phyloP scores from a whole-genome alignment of 1,140 invertebrate genomes.

The Aphelinus atriplicis region DNA sequence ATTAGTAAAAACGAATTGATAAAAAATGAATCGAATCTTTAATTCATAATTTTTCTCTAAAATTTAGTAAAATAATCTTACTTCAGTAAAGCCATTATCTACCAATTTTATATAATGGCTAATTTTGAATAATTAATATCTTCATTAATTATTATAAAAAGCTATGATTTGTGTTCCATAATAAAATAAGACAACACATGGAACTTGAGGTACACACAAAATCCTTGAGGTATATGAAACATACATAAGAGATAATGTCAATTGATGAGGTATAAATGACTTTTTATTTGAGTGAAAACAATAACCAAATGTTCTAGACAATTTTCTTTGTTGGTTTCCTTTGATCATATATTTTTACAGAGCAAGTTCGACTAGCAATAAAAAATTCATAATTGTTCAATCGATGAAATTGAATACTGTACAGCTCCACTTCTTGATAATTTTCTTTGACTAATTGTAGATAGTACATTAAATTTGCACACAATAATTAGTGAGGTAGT shows the following conservation, averaged over 20 bases:
- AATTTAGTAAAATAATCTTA: too few species aligned
- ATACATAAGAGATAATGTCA: too few species aligned
- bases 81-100: too few species aligned
- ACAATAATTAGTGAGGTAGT: background rate
- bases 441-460: constrained; percentile 71
- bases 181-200: constrained; percentile 90
- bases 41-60: too few species aligned
- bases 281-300: background rate
- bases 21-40: too few species aligned
- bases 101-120: too few species aligned
- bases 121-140: constrained; percentile 77
- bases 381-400: constrained; percentile 81
- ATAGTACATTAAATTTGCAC: constrained; percentile 33
- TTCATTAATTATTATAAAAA: constrained; percentile 87
- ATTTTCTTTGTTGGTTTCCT: constrained; percentile 70
- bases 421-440: constrained; percentile 75
- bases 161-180: constrained; percentile 90
- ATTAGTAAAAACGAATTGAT: too few species aligned
- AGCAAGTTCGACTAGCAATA: constrained; percentile 78
- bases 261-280: too few species aligned
- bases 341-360: constrained; percentile 77
- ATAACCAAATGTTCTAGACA: constrained; percentile 69
- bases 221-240: too few species aligned
- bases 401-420: constrained; percentile 89
- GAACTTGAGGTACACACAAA: constrained; percentile 70